A percentile compares a stretch with the other conserved stretches of the same genome.
These are phyloP conservation scores for Tetropium fuscum DNA, from an alignment of 2,888 invertebrate species.

Conservation along the genomic window DNA sequence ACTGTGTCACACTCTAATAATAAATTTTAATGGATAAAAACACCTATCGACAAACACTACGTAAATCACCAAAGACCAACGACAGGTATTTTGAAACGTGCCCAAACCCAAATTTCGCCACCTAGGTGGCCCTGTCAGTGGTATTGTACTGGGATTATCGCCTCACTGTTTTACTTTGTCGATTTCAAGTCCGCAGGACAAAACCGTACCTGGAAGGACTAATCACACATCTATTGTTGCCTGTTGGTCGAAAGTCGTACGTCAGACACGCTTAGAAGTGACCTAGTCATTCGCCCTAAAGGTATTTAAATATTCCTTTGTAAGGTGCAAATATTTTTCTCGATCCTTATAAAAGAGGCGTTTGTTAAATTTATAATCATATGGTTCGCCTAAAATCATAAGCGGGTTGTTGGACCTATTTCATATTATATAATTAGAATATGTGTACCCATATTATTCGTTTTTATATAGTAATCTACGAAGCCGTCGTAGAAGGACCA, in stretches of 20 bases:
- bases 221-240: conserved; percentile 4
- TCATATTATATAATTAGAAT: no score
- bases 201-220: conserved; percentile 12
- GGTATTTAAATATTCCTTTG: conserved; percentile 1
- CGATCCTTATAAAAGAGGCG: no score
- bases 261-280: conserved; percentile 18
- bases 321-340: neutral
- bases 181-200: conserved; percentile 3
- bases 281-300: neutral
- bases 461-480: no score
- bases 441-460: no score
- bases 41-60: no score
- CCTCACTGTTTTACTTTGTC: conserved; percentile 21
- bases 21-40: no score
- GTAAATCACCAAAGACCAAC: no score
- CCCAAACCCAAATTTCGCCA: neutral
- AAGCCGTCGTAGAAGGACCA: no score
- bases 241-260: conserved; percentile 14
- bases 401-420: no score
- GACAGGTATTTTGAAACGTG: conserved; percentile 5
- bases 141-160: conserved; percentile 22
- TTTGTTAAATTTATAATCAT: no score
- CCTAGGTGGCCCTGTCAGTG: conserved; percentile 22
- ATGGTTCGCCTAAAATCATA: no score
- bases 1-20: no score